Conservation (phyloP, 2,797 vertebrate species). For the Myioborus melanocephalus region DNA sequence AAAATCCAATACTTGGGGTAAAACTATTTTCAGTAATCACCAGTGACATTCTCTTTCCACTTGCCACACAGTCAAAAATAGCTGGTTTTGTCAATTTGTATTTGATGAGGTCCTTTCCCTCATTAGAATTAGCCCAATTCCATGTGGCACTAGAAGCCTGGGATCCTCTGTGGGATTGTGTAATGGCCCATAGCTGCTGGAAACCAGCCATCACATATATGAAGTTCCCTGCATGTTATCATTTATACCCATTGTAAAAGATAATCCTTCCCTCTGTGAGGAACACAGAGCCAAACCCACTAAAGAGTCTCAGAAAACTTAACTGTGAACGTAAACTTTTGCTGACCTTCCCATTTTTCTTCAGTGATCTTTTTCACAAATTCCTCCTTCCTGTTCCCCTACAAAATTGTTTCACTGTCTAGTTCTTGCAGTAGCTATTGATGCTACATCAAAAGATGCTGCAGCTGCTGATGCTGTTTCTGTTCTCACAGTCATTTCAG, state of each 20-base stretch:
- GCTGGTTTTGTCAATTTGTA: neutral
- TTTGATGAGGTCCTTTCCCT: neutral
- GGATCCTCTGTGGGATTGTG: neutral
- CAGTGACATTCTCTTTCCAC: neutral
- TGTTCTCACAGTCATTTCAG: constrained; percentile 45
- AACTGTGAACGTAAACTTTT: neutral
- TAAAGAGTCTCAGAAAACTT: neutral
- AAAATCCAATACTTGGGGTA: neutral
- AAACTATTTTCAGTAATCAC: neutral
- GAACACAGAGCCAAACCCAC: neutral
- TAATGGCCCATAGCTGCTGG: neutral
- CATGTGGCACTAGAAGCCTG: neutral
- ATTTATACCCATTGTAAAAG: neutral
- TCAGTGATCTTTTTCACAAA: neutral
- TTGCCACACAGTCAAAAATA: neutral
- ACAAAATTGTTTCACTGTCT: neutral
- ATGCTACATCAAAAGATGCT: constrained; percentile 39
- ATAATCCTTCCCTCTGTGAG: neutral
- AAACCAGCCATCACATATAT: neutral
- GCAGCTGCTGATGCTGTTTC: constrained; percentile 14
- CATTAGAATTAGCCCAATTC: neutral
- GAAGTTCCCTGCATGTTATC: neutral
- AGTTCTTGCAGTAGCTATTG: constrained; percentile 9
- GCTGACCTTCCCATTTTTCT: neutral
- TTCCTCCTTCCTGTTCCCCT: neutral